Conservation (phyloP, 2,797 vertebrate genomes). For the Triplophysa bombifrons region DNA sequence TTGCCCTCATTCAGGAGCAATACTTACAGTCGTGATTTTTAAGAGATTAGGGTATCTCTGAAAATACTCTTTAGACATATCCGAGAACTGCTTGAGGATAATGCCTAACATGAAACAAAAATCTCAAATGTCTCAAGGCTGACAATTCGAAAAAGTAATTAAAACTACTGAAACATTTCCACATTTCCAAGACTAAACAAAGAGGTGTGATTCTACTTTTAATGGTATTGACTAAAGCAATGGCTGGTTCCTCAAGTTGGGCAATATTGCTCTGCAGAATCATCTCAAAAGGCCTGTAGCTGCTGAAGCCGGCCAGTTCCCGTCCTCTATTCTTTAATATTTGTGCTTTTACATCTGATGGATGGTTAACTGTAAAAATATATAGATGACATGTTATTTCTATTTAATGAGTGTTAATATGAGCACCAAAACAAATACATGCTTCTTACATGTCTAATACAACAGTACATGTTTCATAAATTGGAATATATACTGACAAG, state of each 20-base stretch:
- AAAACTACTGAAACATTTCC: too few species aligned
- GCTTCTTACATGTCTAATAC: too few species aligned
- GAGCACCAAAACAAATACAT: too few species aligned
- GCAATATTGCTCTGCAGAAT: slow-evolving; percentile 67
- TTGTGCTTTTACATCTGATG: slow-evolving; percentile 46
- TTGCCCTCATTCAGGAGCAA: neutral
- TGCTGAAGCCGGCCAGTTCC: slow-evolving; percentile 74
- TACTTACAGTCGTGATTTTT: slow-evolving; percentile 52
- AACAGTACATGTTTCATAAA: too few species aligned
- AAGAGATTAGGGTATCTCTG: slow-evolving; percentile 45
- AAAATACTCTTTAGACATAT: slow-evolving; percentile 45
- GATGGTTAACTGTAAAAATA: too few species aligned
- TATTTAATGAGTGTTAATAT: too few species aligned
- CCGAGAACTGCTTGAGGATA: slow-evolving; percentile 41
- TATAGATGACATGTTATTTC: too few species aligned
- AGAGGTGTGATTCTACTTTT: slow-evolving; percentile 57
- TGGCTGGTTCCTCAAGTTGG: slow-evolving; percentile 64
- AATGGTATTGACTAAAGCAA: slow-evolving; percentile 54
- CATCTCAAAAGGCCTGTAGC: slow-evolving; percentile 71
- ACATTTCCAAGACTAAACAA: neutral
- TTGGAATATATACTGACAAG: slow-evolving; percentile 40
- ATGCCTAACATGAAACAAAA: slow-evolving; percentile 31
- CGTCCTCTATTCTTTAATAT: slow-evolving; percentile 69
- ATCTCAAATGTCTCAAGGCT: too few species aligned
- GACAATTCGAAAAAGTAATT: too few species aligned